Conservation (phyloP, 2,797 vertebrate genomes). For the Anguilla megastoma region DNA sequence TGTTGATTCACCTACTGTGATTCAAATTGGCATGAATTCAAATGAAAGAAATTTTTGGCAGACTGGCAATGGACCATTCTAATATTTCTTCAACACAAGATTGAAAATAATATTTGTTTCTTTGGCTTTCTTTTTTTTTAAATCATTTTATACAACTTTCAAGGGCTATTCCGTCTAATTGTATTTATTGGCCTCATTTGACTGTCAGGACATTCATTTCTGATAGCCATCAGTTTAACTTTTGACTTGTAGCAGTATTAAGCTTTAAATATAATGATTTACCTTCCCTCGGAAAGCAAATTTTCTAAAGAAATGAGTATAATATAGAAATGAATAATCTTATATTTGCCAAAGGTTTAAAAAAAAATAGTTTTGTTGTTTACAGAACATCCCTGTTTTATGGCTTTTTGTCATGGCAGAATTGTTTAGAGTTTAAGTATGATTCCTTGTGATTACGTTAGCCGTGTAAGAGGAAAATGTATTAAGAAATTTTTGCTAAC, state of each 20-base stretch:
- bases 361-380: conserved; percentile 55
- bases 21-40: conserved; percentile 36
- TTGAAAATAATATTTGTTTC: conserved; percentile 9
- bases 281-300: conserved; percentile 52
- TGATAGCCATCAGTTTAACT: conserved; percentile 54
- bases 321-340: conserved; percentile 45
- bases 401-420: conserved; percentile 73
- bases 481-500: conserved; percentile 68
- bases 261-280: conserved; percentile 66
- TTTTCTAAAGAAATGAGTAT: conserved; percentile 52
- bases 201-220: conserved; percentile 54
- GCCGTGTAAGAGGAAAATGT: conserved; percentile 67
- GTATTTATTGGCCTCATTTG: conserved; percentile 66
- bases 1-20: conserved; percentile 47
- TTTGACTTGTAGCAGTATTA: conserved; percentile 69
- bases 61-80: not conserved
- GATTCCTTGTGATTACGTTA: conserved; percentile 68
- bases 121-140: conserved; percentile 1
- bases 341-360: conserved; percentile 76
- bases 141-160: conserved; percentile 54
- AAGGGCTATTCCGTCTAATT: conserved; percentile 78
- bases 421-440: conserved; percentile 64
- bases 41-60: conserved; percentile 45
- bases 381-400: conserved; percentile 57
- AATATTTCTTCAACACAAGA: not conserved